Percentiles rank a stretch among this genome's conserved stretches.
phyloP scores from a whole-genome alignment of 2,797 vertebrate genomes.

The Odontamblyopus rebecca region DNA sequence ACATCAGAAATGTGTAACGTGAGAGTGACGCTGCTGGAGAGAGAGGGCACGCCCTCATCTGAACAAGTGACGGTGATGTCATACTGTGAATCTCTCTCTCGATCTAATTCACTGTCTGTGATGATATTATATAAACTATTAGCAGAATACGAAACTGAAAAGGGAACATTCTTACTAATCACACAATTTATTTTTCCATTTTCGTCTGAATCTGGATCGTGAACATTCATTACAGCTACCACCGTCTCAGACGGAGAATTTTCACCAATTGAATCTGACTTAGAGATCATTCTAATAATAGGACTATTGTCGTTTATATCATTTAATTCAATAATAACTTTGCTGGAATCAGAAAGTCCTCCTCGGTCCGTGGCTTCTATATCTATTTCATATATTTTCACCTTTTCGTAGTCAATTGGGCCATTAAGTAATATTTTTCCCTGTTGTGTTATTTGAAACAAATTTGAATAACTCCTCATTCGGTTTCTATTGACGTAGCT shows the following conservation, averaged over 20 bases:
- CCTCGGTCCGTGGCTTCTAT: conserved; percentile 75
- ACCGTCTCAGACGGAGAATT: conserved; percentile 62
- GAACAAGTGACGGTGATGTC: conserved; percentile 53
- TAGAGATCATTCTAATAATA: conserved; percentile 73
- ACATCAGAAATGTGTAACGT: too few relatives aligned
- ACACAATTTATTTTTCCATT: conserved; percentile 72
- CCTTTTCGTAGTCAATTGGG: conserved; percentile 69
- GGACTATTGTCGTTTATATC: conserved; percentile 89
- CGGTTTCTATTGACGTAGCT: conserved; percentile 55
- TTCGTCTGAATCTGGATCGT: conserved; percentile 76
- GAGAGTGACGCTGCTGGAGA: too few relatives aligned
- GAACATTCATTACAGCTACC: conserved; percentile 74
- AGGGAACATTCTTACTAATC: conserved; percentile 63
- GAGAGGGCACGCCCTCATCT: too few relatives aligned
- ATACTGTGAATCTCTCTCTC: too few relatives aligned
- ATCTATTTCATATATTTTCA: conserved; percentile 67
- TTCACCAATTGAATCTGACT: conserved; percentile 68
- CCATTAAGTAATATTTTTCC: conserved; percentile 50
- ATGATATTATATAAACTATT: conserved; percentile 71
- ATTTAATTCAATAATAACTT: conserved; percentile 75
- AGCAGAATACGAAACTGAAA: conserved; percentile 54
- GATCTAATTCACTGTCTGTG: conserved; percentile 56
- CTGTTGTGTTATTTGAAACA: conserved; percentile 17
- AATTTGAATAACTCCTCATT: conserved; percentile 50
- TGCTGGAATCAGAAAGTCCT: conserved; percentile 76